phyloP scores from a whole-genome alignment of 2,888 invertebrate species.

The Eupithecia centaureata region DNA sequence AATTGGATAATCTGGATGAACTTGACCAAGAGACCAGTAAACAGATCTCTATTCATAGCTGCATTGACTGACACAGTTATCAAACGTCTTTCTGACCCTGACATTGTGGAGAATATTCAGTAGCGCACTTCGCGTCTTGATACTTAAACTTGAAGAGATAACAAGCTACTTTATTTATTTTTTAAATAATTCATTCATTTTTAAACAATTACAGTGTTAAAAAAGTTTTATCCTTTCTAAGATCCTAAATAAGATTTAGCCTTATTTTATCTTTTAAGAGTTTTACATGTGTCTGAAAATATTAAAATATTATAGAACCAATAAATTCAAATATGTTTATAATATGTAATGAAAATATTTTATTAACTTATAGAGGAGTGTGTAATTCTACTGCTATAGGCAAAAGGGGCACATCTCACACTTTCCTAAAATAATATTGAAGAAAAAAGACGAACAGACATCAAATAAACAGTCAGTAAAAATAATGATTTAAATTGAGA shows the following conservation, averaged over 20 bases:
- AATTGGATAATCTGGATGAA: constrained; percentile 57
- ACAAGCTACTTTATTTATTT: not conserved
- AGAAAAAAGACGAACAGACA: no score
- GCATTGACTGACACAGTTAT: constrained; percentile 71
- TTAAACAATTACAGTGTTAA: no score
- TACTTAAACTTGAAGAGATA: not conserved
- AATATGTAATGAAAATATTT: no score
- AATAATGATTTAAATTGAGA: not conserved
- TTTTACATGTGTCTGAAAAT: no score
- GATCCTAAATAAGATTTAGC: no score
- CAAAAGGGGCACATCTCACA: not conserved
- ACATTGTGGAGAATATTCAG: constrained; percentile 20
- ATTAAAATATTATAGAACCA: no score
- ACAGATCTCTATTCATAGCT: constrained; percentile 61
- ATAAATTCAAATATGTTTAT: no score
- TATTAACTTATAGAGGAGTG: no score
- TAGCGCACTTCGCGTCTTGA: constrained; percentile 15
- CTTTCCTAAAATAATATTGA: not conserved
- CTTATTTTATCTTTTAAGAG: no score
- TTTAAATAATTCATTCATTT: no score
- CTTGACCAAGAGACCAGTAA: constrained; percentile 68
- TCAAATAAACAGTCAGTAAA: not conserved
- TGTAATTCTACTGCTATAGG: not conserved
- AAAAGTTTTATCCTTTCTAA: no score
- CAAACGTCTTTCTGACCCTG: constrained; percentile 64